These are phyloP conservation scores for Corythoichthys intestinalis DNA, from an alignment of 2,113 vertebrate species.

Conservation along the genomic window DNA sequence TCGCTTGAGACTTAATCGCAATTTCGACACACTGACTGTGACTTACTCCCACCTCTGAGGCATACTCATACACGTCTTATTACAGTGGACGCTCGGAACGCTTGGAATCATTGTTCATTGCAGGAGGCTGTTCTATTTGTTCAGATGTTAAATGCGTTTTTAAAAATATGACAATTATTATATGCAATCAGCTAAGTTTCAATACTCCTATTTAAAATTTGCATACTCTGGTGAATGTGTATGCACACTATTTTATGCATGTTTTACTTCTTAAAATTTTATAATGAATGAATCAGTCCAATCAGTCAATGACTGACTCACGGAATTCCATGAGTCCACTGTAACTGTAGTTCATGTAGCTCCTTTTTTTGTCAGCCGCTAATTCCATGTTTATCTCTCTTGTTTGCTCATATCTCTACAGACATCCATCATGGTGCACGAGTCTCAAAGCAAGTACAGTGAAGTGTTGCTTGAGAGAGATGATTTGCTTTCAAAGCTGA, in stretches of 20 bases:
- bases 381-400: not conserved
- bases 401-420: slow-evolving; percentile 62
- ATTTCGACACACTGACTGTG: too few species aligned
- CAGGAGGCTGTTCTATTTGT: not conserved
- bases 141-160: not conserved
- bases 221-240: too few species aligned
- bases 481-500: slow-evolving; percentile 84
- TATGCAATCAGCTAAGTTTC: too few species aligned
- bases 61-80: not conserved
- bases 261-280: too few species aligned
- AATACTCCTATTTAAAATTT: too few species aligned
- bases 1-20: too few species aligned
- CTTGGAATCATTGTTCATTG: not conserved
- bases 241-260: too few species aligned
- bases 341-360: not conserved
- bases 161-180: too few species aligned
- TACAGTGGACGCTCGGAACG: not conserved
- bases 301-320: too few species aligned
- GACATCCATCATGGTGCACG: slow-evolving; percentile 84
- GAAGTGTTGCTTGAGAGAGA: slow-evolving; percentile 84
- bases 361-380: not conserved
- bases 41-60: too few species aligned
- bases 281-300: not conserved
- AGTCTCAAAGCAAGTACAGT: slow-evolving; percentile 82
- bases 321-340: not conserved